These are phyloP conservation scores for Campaea margaritaria DNA, from an alignment of 2,888 invertebrate genomes.

Conservation along the genomic window DNA sequence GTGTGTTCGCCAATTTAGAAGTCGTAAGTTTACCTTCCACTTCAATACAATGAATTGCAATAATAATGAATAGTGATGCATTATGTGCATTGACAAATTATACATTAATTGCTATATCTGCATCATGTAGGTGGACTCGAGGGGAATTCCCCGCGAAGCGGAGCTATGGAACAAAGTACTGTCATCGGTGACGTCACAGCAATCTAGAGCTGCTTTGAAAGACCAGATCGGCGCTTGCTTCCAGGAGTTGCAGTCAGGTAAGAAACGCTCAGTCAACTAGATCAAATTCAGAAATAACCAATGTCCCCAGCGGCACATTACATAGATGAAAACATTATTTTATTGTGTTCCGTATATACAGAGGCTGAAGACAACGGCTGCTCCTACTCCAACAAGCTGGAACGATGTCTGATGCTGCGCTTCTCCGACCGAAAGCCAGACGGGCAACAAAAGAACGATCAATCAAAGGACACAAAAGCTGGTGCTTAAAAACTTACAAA, in stretches of 20 bases:
- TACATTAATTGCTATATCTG: not conserved
- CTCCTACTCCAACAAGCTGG: conserved; percentile 78
- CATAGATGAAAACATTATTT: not conserved
- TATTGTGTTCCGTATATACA: conserved; percentile 42
- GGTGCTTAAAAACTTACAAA: not conserved
- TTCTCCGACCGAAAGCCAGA: conserved; percentile 65
- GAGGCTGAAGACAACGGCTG: conserved; percentile 81
- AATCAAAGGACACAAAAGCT: conserved; percentile 27
- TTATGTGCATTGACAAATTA: too few species aligned
- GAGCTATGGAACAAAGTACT: conserved; percentile 76
- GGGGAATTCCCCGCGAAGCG: conserved; percentile 77
- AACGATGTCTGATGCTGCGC: conserved; percentile 75
- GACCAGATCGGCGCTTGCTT: conserved; percentile 78
- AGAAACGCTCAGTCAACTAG: not conserved
- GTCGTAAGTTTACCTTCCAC: conserved; percentile 65
- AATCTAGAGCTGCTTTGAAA: conserved; percentile 65
- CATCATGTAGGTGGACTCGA: conserved; percentile 66
- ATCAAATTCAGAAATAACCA: too few species aligned
- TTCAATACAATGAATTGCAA: too few species aligned
- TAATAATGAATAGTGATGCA: too few species aligned
- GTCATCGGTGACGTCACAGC: conserved; percentile 72
- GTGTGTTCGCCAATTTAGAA: conserved; percentile 81
- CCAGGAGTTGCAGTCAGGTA: conserved; percentile 76
- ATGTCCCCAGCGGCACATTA: too few species aligned
- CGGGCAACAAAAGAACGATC: conserved; percentile 24